Base-by-base conservation (phyloP, 2,113 vertebrate species). In the Tragulus kanchil region DNA sequence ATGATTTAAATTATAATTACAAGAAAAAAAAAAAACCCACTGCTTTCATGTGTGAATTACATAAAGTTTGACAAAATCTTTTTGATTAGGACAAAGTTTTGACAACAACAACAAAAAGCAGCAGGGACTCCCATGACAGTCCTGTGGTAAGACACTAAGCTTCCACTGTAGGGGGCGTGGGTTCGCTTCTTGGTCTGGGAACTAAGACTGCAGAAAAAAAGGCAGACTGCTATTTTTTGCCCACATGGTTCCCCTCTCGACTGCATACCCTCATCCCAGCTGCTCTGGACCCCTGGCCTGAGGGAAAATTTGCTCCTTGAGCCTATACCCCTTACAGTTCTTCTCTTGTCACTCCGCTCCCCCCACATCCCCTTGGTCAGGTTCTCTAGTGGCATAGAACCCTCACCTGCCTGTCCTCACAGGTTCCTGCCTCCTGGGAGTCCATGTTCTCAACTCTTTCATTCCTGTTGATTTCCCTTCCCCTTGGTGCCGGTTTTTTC, bases 1-100 rank as follows among this genome's bases (percentile, higher is more conserved):
- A 85, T 21, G 31, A 15, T 73, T 95, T 31, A 45, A 65, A 83
- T n/a, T n/a, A n/a, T n/a, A n/a, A n/a, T n/a, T n/a, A n/a, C n/a
- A n/a, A n/a, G n/a, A n/a, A 36, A 36, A 36, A 36, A 36, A 69
- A 36, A 31, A 90, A 90, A 52, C 21, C 8, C 62, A 56, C 69
- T 77, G 36, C 52, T 81, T 73, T 89, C n/a, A 69, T 75, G 78
- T 56, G 62, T 93, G 45, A 93, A 81, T 83, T 79, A 95, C 15
- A 58, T 21, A 5, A 75, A 77, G 28, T 75, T 88, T 19, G 58
- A 75, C 45, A 79, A 45, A 84, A 28, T 59, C 48, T 15, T 87
- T 90, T 85, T 54, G 6, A 62, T 84, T 31, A 19, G 17, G 50
- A 62, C 28, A n/a, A n/a, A 54, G 1, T 79, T 52, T 52, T 26